These are phyloP conservation scores for Echiichthys vipera DNA, from an alignment of 2,797 vertebrate species.

Conservation along the genomic window DNA sequence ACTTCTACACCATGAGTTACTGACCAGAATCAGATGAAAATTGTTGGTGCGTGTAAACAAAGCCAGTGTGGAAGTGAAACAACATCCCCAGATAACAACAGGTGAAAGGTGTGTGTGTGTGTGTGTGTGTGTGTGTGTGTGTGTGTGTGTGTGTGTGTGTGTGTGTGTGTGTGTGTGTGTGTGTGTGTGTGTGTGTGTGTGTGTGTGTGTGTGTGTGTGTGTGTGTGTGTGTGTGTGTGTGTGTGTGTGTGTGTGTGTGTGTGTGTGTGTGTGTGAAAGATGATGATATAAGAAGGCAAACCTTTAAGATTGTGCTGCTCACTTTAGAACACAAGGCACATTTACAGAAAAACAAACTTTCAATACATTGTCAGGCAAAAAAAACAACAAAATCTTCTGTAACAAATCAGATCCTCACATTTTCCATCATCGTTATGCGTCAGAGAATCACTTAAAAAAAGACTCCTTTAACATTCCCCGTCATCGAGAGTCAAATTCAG, in stretches of 20 bases:
- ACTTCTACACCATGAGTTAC: no score
- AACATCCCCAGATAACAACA: slow-evolving; percentile 24
- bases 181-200: no score
- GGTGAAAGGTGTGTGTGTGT: slow-evolving; percentile 26
- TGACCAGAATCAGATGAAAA: neutral
- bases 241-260: no score
- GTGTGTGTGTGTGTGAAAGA: no score
- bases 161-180: no score
- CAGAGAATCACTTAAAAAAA: slow-evolving; percentile 19
- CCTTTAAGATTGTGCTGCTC: slow-evolving; percentile 64
- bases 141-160: no score
- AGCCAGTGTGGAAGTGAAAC: slow-evolving; percentile 20
- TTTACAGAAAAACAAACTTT: slow-evolving; percentile 50
- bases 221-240: no score
- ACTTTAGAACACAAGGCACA: slow-evolving; percentile 58
- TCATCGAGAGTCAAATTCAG: slow-evolving; percentile 27
- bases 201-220: no score
- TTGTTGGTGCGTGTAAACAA: slow-evolving; percentile 41
- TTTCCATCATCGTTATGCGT: slow-evolving; percentile 32
- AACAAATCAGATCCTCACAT: slow-evolving; percentile 44
- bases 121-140: no score
- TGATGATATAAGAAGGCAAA: slow-evolving; percentile 9
- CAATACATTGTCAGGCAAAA: slow-evolving; percentile 66
- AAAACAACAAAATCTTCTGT: slow-evolving; percentile 28
- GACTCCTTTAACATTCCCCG: slow-evolving; percentile 21